Base-by-base conservation (phyloP, 2,888 invertebrate species). In the Galeruca laticollis region DNA sequence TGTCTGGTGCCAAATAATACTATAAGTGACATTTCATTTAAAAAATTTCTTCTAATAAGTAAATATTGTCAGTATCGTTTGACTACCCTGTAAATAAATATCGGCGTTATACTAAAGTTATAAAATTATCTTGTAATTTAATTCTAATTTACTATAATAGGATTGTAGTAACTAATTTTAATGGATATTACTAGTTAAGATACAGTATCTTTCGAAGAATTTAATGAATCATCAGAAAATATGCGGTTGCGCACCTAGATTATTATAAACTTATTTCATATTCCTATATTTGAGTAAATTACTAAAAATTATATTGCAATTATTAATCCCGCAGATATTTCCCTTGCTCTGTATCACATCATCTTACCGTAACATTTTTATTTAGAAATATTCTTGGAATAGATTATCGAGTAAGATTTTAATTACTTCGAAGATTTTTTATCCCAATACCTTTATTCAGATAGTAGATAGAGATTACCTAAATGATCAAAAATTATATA, bases 161-260 rank as follows among this genome's bases (percentile, higher is more conserved):
- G 2, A 15, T 35, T 31, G 18, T 18, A 35, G 15, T 47, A n/a
- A 47, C 2, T 9, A 8, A 47, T 47, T 47, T 47, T 18, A 47
- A 47, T 47, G 15, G 47, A 37, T 18, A 10, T 47, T 47, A 18
- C 47, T 47, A 52, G 10, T 15, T 49, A 49, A 31, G 21, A 11
- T 47, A 47, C 26, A 47, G 21, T 15, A 60, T 43, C 31, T 52
- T 62, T 62, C 40, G 20, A 62, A 51, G 62, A 62, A 62, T 62
- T 52, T n/a, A 51, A 52, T 62, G 62, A 62, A 37, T 62, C 62
- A 62, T 52, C 13, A 21, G 33, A 60, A 52, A 52, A 52, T 37
- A 35, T 62, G 62, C 37, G 52, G 62, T 31, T 62, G 52, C 35
- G 52, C 49, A 51, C 51, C 62, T 62, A 21, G 52, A 56, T 57